phyloP scores from a whole-genome alignment of 2,888 invertebrate species.

The Automeris io region DNA sequence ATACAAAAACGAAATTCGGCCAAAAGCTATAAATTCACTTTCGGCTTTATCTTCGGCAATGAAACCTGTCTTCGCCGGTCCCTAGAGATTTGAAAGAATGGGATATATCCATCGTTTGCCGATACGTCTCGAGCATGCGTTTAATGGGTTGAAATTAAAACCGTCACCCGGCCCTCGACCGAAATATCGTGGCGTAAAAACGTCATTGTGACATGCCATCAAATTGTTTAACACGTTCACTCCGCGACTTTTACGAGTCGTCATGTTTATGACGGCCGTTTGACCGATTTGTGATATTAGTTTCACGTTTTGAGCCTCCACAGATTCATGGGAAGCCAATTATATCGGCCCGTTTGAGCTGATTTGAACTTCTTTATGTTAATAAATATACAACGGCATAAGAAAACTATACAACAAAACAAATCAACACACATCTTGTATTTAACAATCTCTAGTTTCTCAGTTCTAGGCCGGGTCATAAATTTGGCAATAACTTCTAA shows the following conservation, averaged over 20 bases:
- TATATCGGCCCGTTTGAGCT: not conserved
- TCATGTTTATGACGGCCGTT: slow-evolving; percentile 54
- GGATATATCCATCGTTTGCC: slow-evolving; percentile 55
- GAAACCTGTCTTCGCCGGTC: not conserved
- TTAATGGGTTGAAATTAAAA: slow-evolving; percentile 55
- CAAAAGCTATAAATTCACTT: not conserved
- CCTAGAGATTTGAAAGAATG: slow-evolving; percentile 15
- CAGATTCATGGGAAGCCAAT: slow-evolving; percentile 7
- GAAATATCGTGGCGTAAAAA: slow-evolving; percentile 70
- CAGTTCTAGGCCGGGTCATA: too few species aligned
- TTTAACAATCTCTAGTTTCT: too few species aligned
- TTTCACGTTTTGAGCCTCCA: slow-evolving; percentile 5
- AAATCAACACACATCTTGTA: too few species aligned
- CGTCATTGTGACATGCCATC: slow-evolving; percentile 62
- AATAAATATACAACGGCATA: too few species aligned
- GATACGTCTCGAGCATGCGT: slow-evolving; percentile 60
- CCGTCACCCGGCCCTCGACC: slow-evolving; percentile 52
- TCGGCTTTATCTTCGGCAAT: not conserved
- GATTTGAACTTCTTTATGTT: too few species aligned
- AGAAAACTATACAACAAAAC: too few species aligned
- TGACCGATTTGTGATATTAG: slow-evolving; percentile 46
- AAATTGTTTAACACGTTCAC: slow-evolving; percentile 68
- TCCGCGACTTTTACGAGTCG: slow-evolving; percentile 52
- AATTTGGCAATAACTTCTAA: too few species aligned
- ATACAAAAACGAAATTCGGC: not conserved